Percentiles rank a stretch among this genome's conserved stretches.
Evolutionary conservation across 2,113 vertebrate species (phyloP).

Genomic region (Cynopterus brachyotis): DNA sequence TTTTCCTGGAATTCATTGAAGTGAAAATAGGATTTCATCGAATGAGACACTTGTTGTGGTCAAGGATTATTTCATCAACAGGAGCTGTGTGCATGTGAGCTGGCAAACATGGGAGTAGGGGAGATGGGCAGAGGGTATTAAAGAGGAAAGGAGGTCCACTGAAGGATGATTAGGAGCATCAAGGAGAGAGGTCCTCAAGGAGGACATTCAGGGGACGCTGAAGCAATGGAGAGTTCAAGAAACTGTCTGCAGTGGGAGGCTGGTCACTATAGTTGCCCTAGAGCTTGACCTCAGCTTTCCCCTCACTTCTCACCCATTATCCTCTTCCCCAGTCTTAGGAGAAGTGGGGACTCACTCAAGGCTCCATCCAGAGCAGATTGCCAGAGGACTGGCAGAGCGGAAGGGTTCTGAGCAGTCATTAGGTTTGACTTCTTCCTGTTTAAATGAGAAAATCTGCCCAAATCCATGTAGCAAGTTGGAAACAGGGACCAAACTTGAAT

Average conservation of each 20-base stretch:
- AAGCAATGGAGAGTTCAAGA: background rate
- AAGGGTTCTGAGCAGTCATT: background rate
- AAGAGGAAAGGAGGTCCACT: background rate
- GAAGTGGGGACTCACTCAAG: background rate
- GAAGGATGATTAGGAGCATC: background rate
- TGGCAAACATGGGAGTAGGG: background rate
- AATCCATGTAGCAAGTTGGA: background rate
- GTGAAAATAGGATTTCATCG: background rate
- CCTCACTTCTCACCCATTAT: background rate
- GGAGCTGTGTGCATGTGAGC: background rate
- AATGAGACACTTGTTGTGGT: background rate
- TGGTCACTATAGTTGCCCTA: background rate
- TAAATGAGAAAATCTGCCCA: background rate
- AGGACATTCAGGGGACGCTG: background rate
- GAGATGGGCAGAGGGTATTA: background rate
- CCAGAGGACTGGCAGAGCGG: background rate
- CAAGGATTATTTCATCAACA: background rate
- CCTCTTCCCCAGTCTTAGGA: background rate
- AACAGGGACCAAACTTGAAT: background rate
- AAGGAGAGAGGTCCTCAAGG: background rate
- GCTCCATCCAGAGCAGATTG: background rate
- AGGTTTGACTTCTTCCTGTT: background rate
- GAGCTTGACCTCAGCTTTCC: background rate
- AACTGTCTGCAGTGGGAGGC: background rate
- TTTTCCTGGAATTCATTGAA: background rate